phyloP scores from a whole-genome alignment of 1,140 invertebrate species.

The Temnothorax curvispinosus region DNA sequence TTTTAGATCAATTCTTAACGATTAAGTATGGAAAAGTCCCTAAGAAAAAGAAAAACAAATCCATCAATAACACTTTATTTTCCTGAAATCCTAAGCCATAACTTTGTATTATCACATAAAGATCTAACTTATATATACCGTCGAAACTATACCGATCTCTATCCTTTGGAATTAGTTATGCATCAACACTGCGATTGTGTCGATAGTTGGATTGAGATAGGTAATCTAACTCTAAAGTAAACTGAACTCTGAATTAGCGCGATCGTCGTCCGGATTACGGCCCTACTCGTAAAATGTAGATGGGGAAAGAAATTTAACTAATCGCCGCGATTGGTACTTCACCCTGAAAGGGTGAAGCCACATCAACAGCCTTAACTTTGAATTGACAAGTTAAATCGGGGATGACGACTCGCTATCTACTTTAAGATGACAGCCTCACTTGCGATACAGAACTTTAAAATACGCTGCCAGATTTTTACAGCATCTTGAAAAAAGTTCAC shows the following conservation, averaged over 20 bases:
- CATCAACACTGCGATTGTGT: background rate
- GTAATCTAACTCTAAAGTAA: constrained; percentile 23
- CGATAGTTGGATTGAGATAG: background rate
- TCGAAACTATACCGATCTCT: background rate
- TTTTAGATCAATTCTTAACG: background rate
- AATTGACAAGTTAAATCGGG: background rate
- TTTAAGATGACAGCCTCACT: background rate
- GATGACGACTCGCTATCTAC: background rate
- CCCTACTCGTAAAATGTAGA: background rate
- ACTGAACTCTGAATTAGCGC: background rate
- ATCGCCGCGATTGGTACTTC: background rate
- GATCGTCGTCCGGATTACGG: background rate
- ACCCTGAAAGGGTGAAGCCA: background rate
- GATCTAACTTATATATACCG: background rate
- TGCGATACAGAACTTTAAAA: background rate
- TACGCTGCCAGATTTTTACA: background rate
- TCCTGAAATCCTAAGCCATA: background rate
- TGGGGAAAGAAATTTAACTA: constrained; percentile 20
- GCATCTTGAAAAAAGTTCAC: background rate
- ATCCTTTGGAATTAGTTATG: background rate
- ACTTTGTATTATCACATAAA: background rate
- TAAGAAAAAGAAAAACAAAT: background rate
- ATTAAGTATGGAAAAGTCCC: background rate
- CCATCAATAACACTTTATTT: background rate
- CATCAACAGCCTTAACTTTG: background rate